Percentiles rank a stretch among this genome's conserved stretches.
Conservation (phyloP, 2,113 vertebrate genomes). For the Anguilla rostrata region DNA sequence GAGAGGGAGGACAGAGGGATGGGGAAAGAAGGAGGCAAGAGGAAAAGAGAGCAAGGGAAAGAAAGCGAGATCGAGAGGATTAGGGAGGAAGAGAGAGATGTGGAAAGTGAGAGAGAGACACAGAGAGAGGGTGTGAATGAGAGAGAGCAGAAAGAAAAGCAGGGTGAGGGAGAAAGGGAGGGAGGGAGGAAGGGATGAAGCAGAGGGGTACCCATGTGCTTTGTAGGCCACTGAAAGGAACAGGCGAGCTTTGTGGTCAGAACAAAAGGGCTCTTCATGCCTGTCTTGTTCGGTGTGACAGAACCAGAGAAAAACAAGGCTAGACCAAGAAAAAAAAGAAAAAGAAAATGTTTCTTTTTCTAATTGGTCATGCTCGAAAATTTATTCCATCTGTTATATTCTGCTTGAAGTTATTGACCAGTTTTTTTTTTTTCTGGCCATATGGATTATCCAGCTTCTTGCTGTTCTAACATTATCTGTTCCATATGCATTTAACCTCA, state of each 20-base stretch:
- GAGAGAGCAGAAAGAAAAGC: neutral
- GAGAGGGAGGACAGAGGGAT: slow-evolving; percentile 12
- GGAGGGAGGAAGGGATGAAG: neutral
- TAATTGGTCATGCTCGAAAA: slow-evolving; percentile 4
- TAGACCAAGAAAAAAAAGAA: neutral
- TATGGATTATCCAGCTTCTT: neutral
- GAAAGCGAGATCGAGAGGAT: slow-evolving; percentile 7
- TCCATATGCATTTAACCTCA: slow-evolving; percentile 22
- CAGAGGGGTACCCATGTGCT: neutral
- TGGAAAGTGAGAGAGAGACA: slow-evolving; percentile 6
- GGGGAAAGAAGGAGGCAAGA: slow-evolving; percentile 26
- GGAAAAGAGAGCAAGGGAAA: neutral
- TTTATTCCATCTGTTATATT: slow-evolving; percentile 12
- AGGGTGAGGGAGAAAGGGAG: neutral
- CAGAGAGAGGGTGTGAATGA: neutral
- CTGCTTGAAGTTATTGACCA: slow-evolving; percentile 20
- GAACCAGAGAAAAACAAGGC: neutral
- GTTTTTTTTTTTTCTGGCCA: neutral
- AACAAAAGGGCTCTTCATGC: slow-evolving; percentile 21
- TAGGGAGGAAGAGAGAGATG: neutral
- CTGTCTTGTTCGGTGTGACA: slow-evolving; percentile 14
- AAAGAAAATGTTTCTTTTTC: neutral
- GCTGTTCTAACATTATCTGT: slow-evolving; percentile 20
- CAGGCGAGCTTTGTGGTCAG: slow-evolving; percentile 17
- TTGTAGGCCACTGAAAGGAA: slow-evolving; percentile 18